Evolutionary conservation across 2,113 vertebrate species (phyloP).

Genomic region (Vombatus ursinus): DNA sequence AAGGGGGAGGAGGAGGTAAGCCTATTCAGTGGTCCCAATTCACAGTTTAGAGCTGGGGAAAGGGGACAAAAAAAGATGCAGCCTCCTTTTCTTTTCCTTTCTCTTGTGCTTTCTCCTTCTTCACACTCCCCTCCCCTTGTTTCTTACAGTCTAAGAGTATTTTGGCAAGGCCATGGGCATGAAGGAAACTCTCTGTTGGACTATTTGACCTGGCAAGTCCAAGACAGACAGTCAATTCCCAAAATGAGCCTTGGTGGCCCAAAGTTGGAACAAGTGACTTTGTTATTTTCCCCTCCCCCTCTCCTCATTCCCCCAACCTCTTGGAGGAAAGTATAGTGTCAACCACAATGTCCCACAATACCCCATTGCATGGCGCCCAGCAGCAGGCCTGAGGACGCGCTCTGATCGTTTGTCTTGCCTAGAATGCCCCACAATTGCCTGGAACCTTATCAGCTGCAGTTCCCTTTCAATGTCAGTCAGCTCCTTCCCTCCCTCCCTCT

Average conservation of each 20-base stretch:
- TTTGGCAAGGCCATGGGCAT: not conserved
- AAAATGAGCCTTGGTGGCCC: accelerated
- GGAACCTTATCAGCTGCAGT: not conserved
- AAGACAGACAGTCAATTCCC: not conserved
- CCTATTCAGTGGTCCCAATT: conserved; percentile 61
- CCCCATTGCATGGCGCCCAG: accelerated
- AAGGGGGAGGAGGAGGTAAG: conserved; percentile 42
- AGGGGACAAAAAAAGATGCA: conserved; percentile 43
- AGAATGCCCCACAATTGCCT: not conserved
- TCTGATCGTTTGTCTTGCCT: not conserved
- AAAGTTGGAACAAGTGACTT: not conserved
- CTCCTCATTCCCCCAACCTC: not conserved
- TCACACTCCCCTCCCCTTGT: not conserved
- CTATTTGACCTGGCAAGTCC: not conserved
- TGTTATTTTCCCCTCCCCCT: not conserved
- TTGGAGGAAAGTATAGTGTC: not conserved
- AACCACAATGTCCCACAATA: not conserved
- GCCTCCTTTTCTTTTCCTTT: not conserved
- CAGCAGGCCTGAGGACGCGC: accelerated
- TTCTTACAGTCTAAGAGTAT: not conserved
- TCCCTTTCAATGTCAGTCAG: not conserved
- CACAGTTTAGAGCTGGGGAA: conserved; percentile 54
- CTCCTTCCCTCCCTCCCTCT: not conserved
- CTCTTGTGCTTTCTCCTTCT: not conserved
- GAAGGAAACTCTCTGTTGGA: not conserved